phyloP scores from a whole-genome alignment of 2,888 invertebrate genomes.

The Lasioglossum leucozonium region DNA sequence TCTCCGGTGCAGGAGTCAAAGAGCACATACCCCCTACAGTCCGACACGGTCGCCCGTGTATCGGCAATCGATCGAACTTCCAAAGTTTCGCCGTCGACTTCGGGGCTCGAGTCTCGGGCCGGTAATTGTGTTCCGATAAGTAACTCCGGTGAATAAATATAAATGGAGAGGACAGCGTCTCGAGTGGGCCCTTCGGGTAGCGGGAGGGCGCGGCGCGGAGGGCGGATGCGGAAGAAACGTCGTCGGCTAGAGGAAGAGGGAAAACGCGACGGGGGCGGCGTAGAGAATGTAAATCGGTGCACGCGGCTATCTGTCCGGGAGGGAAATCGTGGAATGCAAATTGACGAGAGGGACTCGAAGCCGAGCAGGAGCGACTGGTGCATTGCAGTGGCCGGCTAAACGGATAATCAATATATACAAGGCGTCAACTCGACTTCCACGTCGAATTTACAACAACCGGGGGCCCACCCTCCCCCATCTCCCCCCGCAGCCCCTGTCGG shows the following conservation, averaged over 20 bases:
- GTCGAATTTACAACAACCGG: constrained; percentile 69
- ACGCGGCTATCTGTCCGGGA: constrained; percentile 66
- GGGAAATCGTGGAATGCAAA: constrained; percentile 74
- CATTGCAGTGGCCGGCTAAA: constrained; percentile 80
- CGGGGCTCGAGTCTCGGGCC: constrained; percentile 17
- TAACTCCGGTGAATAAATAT: constrained; percentile 60
- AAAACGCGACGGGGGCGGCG: not conserved
- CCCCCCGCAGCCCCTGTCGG: constrained; percentile 15
- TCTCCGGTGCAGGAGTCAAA: not conserved
- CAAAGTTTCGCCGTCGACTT: constrained; percentile 27
- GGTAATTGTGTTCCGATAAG: constrained; percentile 61
- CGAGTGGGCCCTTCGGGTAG: constrained; percentile 27
- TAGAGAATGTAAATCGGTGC: constrained; percentile 66
- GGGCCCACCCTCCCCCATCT: too few species aligned
- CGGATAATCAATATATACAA: constrained; percentile 80
- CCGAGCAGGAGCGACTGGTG: constrained; percentile 74
- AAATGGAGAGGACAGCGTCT: constrained; percentile 43
- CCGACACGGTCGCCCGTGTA: not conserved
- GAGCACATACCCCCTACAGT: too few species aligned
- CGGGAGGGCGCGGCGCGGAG: not conserved
- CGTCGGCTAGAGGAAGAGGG: not conserved
- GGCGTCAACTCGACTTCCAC: constrained; percentile 76
- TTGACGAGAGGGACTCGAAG: constrained; percentile 70
- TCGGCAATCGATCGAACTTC: constrained; percentile 24
- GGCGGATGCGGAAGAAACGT: constrained; percentile 1